Conservation (phyloP, 53 echinoderm and acorn worm genomes). For the Zoroaster sp. region DNA sequence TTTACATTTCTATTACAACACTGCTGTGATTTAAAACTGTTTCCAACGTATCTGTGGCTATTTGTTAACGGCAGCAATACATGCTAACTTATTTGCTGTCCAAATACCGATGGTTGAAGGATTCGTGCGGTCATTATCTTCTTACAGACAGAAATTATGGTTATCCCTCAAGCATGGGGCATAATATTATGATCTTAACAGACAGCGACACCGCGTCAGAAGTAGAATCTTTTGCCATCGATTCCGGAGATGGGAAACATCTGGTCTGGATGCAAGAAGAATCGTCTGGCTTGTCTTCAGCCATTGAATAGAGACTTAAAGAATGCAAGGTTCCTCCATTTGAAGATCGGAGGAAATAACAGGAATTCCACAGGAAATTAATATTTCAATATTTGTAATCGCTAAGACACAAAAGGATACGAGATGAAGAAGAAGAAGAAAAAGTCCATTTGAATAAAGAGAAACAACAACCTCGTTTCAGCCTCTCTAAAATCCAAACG, state of each 20-base stretch:
- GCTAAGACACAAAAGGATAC: too few relatives aligned
- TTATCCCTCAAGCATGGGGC: background rate
- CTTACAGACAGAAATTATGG: background rate
- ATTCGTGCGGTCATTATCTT: background rate
- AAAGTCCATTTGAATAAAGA: background rate
- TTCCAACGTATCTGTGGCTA: too few relatives aligned
- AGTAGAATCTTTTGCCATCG: background rate
- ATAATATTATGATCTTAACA: conserved; percentile 34
- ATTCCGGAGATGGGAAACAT: conserved; percentile 1
- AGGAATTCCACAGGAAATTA: too few relatives aligned
- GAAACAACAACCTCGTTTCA: background rate
- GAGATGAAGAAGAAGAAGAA: background rate
- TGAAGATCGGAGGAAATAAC: background rate
- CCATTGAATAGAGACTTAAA: background rate
- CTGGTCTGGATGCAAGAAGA: background rate
- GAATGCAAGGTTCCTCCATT: background rate
- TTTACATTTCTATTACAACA: too few relatives aligned
- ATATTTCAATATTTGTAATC: too few relatives aligned
- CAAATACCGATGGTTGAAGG: background rate
- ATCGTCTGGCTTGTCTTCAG: background rate
- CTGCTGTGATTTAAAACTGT: too few relatives aligned
- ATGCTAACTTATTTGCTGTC: too few relatives aligned
- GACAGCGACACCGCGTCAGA: background rate
- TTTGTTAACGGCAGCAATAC: too few relatives aligned
- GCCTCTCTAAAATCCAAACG: background rate